These are phyloP conservation scores for Neosilurus hyrtlii DNA, from an alignment of 2,797 vertebrate genomes.

Conservation along the genomic window DNA sequence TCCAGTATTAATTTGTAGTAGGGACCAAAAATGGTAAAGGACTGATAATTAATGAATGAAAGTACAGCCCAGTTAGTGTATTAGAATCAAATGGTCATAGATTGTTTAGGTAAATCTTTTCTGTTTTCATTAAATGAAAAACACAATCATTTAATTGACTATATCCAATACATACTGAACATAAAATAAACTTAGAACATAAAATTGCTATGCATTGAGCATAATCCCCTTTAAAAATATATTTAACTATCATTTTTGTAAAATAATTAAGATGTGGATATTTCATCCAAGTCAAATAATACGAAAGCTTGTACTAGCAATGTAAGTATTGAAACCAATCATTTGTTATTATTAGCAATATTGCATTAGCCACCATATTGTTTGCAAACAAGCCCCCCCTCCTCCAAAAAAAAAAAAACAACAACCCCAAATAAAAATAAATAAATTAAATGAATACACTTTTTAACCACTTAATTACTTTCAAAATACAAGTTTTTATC, in stretches of 20 bases:
- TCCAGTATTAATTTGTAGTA: constrained; percentile 9
- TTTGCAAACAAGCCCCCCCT: not conserved
- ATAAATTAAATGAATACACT: too few relatives aligned
- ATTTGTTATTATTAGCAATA: not conserved
- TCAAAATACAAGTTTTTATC: not conserved
- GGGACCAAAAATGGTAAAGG: not conserved
- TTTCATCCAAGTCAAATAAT: not conserved
- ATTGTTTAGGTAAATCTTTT: not conserved
- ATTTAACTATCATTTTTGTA: not conserved
- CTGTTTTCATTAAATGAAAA: not conserved
- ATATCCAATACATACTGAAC: not conserved
- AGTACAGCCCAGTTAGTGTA: not conserved
- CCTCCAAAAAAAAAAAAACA: not conserved
- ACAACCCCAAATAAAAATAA: too few relatives aligned
- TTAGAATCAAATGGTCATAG: not conserved
- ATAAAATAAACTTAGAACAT: not conserved
- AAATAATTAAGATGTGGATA: not conserved
- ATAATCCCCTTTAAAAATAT: too few relatives aligned
- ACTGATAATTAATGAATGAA: not conserved
- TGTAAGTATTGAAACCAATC: not conserved
- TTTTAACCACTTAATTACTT: not conserved
- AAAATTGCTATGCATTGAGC: not conserved
- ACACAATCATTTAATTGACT: constrained; percentile 1
- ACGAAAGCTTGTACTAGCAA: not conserved
- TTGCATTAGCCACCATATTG: not conserved